Conservation (phyloP, 2,797 vertebrate genomes). For the Myotis daubentonii region DNA sequence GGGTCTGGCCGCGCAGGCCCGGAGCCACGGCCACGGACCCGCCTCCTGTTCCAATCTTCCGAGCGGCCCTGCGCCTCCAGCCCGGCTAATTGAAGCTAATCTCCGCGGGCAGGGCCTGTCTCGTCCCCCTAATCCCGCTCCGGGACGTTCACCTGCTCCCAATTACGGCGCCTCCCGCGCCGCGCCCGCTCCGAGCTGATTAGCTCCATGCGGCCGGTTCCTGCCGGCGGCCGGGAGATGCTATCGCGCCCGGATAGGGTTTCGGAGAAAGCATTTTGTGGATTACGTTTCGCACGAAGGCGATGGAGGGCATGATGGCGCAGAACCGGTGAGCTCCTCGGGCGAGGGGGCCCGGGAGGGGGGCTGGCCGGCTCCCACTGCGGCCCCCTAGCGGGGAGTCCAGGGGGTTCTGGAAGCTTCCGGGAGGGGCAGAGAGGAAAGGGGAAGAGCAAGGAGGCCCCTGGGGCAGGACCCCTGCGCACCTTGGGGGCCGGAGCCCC, state of each 20-base stretch:
- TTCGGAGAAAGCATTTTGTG: slow-evolving; percentile 96
- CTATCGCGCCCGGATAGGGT: slow-evolving; percentile 96
- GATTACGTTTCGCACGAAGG: slow-evolving; percentile 92
- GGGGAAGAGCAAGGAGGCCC: not conserved
- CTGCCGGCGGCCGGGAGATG: slow-evolving; percentile 98
- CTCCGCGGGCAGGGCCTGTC: slow-evolving; percentile 96
- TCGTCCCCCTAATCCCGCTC: slow-evolving; percentile 97
- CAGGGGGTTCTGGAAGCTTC: slow-evolving; percentile 11
- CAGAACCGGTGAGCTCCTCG: slow-evolving; percentile 69
- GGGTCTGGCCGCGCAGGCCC: slow-evolving; percentile 82
- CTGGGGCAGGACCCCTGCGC: not conserved
- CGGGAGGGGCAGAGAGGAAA: not conserved
- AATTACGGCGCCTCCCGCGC: slow-evolving; percentile 91
- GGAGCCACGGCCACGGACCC: slow-evolving; percentile 86
- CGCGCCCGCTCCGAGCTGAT: slow-evolving; percentile 92
- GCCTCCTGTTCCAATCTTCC: slow-evolving; percentile 91
- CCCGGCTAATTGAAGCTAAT: slow-evolving; percentile 99
- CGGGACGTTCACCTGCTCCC: slow-evolving; percentile 98
- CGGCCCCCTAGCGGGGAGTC: not conserved
- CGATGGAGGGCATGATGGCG: slow-evolving; percentile 87
- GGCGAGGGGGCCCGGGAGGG: slow-evolving; percentile 65
- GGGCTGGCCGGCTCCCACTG: not conserved
- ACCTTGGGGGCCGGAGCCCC: not conserved
- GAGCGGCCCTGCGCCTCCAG: slow-evolving; percentile 94
- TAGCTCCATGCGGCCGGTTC: slow-evolving; percentile 97